Base-by-base conservation (phyloP, 2,797 vertebrate species). In the Rhinichthys osculus region DNA sequence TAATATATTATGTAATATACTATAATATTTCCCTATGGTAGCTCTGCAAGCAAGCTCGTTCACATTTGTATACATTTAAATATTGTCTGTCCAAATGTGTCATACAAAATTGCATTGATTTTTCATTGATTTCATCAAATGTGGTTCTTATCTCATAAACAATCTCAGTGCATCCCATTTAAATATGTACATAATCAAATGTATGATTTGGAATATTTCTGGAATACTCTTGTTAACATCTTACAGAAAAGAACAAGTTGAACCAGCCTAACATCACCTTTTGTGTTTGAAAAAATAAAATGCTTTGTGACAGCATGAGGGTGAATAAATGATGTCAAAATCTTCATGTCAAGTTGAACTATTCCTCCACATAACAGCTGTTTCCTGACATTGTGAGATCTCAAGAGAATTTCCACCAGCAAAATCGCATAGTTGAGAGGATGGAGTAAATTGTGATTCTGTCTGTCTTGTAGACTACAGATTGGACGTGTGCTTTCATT, bases 341-440 rank as follows among this genome's bases (percentile, higher is more conserved):
- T 66, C 13, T 33, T 67, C 16, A 16, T 67, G 30, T 62, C 33
- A 33, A 33, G 6, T 11, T 38, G 33, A 77, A 77, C 33, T 77
- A 38, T 40, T 77, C 1, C 74, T 77, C 52, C 38, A 38, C 38
- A 77, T n/a, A 54, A 69, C 66, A 81, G 33, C 23, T 69, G 44
- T 33, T 38, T 81, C 42, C 42, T 38, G 30, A 27, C 21, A 52
- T 54, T 27, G 8, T 40, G 21, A 78, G 50, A 35, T 77, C 52
- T 77, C 11, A 0, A 17, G 54, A 81, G 33, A 27, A 81, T 27
- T 54, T 14, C 50, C 33, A 54, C 21, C 33, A 40, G 33, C 21
- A 57, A 81, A 81, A 54, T 13, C 1, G 3, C 50, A 57, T 54
- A 70, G 30, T 23, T 21, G 7, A 70, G 16, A 33, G n/a, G 21